phyloP scores from a whole-genome alignment of 2,888 invertebrate species.

The Kryphioiulus occultus region DNA sequence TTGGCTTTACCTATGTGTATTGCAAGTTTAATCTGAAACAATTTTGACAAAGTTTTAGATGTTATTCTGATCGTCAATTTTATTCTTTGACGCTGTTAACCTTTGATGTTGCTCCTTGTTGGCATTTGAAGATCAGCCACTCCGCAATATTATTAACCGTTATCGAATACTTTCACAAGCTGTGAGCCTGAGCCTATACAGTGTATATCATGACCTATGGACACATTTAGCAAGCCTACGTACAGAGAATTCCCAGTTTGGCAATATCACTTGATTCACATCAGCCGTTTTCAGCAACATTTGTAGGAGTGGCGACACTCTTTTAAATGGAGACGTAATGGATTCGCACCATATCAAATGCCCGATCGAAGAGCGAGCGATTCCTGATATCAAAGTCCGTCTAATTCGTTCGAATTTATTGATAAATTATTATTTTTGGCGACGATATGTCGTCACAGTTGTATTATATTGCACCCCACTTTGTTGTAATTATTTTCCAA shows the following conservation, averaged over 20 bases:
- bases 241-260: background rate
- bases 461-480: background rate
- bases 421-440: background rate
- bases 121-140: background rate
- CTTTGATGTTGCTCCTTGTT: background rate
- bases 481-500: background rate
- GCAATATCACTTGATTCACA: background rate
- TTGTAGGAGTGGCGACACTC: background rate
- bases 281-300: background rate
- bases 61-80: background rate
- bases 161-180: background rate
- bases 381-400: background rate
- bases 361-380: background rate
- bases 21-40: background rate
- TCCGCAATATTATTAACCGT: background rate
- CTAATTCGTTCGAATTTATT: background rate
- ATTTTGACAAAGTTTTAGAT: background rate
- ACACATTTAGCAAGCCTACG: background rate
- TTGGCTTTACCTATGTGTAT: too few relatives aligned
- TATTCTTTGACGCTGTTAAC: background rate
- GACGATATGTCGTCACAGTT: background rate
- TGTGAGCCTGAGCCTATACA: too few relatives aligned
- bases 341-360: background rate
- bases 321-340: background rate
- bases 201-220: background rate